Evolutionary conservation across 2,888 invertebrate genomes (phyloP), one percentile per base, ranked within the genome.

Genomic region (Drosophila acutilabella): DNA sequence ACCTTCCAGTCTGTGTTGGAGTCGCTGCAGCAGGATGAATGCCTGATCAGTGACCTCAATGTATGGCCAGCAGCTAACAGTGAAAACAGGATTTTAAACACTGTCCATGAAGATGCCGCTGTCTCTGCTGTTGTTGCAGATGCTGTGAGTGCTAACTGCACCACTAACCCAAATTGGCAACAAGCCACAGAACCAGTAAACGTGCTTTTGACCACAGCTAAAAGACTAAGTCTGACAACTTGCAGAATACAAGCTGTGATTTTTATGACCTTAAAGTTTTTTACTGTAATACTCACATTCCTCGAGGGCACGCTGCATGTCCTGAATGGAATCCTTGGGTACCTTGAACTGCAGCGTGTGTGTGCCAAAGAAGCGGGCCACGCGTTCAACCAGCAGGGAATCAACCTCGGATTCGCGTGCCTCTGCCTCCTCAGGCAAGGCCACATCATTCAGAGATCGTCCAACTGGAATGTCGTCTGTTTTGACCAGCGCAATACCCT

Each of bases 331-430:
- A 54, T 94, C 94, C 71, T 95, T 95, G 82, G 97, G 96, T 84
- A 97, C 94, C 92, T 96, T 96, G 86, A 97, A 95, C 90, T 97
- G 96, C 45, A 97, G 93, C 16, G 96, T 95, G 88, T 97, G 96
- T 54, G 95, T 95, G 86, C 96, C 95, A 77, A 97, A 94, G 91
- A 97, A 95, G 81, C 95, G 94, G 74, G 96, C 95, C 10, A 96
- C 94, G 74, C 95, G 95, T 89, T 97, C 96, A 73, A 96, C 92
- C 59, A 97, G 93, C 71, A 96, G 94, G 74, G 94, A 94, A 90
- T 96, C 96, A 67, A 96, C 93, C 87, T 95, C 95, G 64, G 94
- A 94, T 91, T 96, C 96, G 60, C 96, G 94, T 13, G 95, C 95
- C 77, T 95, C 94, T 16, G 94, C 94, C 87, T 97, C 96, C n/a